Evolutionary conservation across 2,888 invertebrate genomes (phyloP), one percentile per base, ranked within the genome.

Genomic region (Nomada hirtipes): DNA sequence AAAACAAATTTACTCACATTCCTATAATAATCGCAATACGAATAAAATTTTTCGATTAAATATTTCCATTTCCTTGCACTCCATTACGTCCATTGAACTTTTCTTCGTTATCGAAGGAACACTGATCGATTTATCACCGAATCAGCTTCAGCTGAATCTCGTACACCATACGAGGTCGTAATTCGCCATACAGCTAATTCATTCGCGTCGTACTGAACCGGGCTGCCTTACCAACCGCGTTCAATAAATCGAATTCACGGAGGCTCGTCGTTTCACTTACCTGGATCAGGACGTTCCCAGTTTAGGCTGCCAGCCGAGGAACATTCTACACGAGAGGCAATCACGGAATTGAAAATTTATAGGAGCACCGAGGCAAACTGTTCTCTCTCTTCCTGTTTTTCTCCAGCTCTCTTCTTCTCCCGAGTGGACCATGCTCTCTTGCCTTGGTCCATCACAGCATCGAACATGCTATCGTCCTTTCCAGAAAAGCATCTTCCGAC

Each of bases 161-260:
- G 42, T 47, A 65, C 73, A 80, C 63, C 29, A 60, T 20, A 59
- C 63, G 47, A 53, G 61, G 20, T 55, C 15, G 73, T 68, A 77
- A 72, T 87, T 80, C 75, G 70, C 69, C 68, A 50, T 23, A 78
- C 57, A 64, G 63, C 68, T 86, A 84, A 86, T 86, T 84, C 79
- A 86, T 77, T 84, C 65, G 18, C 67, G 74, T 76, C 47, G 60
- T 29, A 55, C 55, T 3, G 59, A 44, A 63, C 57, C 23, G 29
- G 2, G 13, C 55, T 52, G 61, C 50, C 53, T 52, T 76, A 69
- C 53, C 67, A 29, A n/a, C 36, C 20, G 55, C 61, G 64, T 20
- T 26, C 69, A 60, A 81, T 82, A 68, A 79, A 82, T 82, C 76
- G 77, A 72, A 76, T 71, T 67, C 50, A 64, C 81, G 23, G 50